Conservation (phyloP, 2,888 invertebrate genomes). For the Electrophaes corylata region DNA sequence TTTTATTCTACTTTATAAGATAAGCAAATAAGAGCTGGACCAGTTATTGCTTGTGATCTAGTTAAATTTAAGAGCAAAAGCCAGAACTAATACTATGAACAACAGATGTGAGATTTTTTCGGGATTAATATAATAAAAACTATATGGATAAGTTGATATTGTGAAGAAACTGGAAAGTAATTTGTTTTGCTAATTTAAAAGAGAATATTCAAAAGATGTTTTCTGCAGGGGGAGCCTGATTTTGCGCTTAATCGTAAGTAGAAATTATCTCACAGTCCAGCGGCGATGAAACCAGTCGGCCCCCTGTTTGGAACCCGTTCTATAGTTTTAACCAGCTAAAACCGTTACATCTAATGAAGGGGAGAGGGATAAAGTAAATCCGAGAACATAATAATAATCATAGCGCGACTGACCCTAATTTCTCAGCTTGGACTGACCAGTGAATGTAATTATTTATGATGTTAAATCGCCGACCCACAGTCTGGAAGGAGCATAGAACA, state of each 20-base stretch:
- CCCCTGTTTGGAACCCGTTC: constrained; percentile 79
- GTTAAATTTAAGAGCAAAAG: constrained; percentile 35
- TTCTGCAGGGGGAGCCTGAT: constrained; percentile 35
- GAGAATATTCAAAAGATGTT: constrained; percentile 13
- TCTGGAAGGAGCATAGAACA: constrained; percentile 78
- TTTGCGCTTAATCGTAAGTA: constrained; percentile 68
- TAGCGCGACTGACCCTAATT: constrained; percentile 77
- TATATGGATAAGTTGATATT: neutral
- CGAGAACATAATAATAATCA: constrained; percentile 73
- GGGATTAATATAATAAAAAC: neutral
- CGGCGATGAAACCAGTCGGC: constrained; percentile 70
- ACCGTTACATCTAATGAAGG: constrained; percentile 84
- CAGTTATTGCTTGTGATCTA: constrained; percentile 45
- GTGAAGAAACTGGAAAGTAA: neutral
- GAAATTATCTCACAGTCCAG: constrained; percentile 75
- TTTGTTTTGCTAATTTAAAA: neutral
- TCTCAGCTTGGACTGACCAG: constrained; percentile 69
- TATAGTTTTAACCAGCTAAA: constrained; percentile 82
- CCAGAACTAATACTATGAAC: constrained; percentile 38
- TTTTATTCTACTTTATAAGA: constrained; percentile 62
- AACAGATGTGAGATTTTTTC: constrained; percentile 25
- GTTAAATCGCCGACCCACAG: constrained; percentile 74
- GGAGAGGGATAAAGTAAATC: constrained; percentile 78
- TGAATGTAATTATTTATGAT: constrained; percentile 80
- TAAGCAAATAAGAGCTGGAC: constrained; percentile 52